phyloP scores from a whole-genome alignment of 2,797 vertebrate species.

The Chrosomus eos region DNA sequence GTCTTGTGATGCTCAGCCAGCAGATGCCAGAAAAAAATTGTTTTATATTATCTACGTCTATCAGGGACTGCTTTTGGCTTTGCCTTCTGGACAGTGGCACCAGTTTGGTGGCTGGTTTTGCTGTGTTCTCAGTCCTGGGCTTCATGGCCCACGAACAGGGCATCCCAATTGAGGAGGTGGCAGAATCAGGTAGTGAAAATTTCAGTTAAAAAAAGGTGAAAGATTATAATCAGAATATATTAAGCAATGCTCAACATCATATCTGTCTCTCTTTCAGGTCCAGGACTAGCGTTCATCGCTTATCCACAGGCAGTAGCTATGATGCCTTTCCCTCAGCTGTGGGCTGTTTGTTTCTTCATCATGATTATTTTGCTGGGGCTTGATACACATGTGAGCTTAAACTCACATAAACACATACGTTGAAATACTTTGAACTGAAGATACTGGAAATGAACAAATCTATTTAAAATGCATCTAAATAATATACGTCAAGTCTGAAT shows the following conservation, averaged over 20 bases:
- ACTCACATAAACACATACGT: background rate
- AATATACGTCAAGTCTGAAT: too few species aligned
- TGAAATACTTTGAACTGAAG: background rate
- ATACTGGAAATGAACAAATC: background rate
- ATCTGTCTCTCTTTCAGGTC: conserved; percentile 68
- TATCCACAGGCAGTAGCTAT: conserved; percentile 73
- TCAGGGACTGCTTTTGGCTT: conserved; percentile 73
- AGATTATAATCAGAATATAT: background rate
- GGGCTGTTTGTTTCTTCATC: conserved; percentile 71
- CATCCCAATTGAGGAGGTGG: conserved; percentile 71
- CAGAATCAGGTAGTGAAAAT: conserved; percentile 73
- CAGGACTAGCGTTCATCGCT: conserved; percentile 69
- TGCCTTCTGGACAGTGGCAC: conserved; percentile 76
- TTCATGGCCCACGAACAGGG: conserved; percentile 78
- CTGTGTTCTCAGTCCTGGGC: conserved; percentile 74
- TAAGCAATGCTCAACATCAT: background rate
- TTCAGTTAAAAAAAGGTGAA: background rate
- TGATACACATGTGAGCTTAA: conserved; percentile 81
- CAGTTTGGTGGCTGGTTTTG: conserved; percentile 77
- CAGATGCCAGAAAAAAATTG: background rate
- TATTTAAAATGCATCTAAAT: too few species aligned
- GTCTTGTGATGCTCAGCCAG: background rate
- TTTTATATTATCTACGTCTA: background rate
- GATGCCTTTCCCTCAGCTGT: conserved; percentile 71
- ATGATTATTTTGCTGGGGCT: conserved; percentile 75